These are phyloP conservation scores for Hepsetus odoe DNA, from an alignment of 2,113 vertebrate species.

Conservation along the genomic window DNA sequence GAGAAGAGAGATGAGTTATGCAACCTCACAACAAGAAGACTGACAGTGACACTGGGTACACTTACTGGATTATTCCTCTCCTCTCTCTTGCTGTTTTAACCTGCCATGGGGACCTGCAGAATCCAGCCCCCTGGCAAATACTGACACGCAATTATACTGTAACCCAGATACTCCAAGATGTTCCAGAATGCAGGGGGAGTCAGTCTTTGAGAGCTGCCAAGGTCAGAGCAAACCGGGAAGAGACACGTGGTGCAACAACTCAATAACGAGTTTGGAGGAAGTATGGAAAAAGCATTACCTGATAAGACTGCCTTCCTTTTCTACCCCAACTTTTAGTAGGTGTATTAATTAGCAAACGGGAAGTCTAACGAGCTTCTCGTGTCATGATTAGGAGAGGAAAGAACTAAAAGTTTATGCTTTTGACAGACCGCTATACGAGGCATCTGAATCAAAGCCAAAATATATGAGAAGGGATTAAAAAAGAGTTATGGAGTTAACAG, in stretches of 20 bases:
- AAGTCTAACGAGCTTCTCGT: conserved; percentile 42
- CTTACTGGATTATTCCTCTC: conserved; percentile 63
- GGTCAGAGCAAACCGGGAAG: conserved; percentile 57
- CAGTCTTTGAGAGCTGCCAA: conserved; percentile 57
- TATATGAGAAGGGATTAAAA: conserved; percentile 65
- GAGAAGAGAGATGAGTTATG: conserved; percentile 47
- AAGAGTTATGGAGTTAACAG: conserved; percentile 58
- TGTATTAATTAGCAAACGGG: conserved; percentile 29
- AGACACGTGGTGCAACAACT: conserved; percentile 35
- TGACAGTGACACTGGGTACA: conserved; percentile 52
- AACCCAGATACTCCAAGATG: conserved; percentile 60
- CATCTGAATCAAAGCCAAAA: conserved; percentile 46
- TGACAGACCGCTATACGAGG: conserved; percentile 38
- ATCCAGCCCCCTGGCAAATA: conserved; percentile 62
- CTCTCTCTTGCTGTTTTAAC: conserved; percentile 45
- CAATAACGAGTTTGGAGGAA: conserved; percentile 25
- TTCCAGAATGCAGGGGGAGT: conserved; percentile 56
- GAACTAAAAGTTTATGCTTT: conserved; percentile 60
- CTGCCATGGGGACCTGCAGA: conserved; percentile 56
- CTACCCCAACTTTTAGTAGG: conserved; percentile 29
- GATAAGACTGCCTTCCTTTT: conserved; percentile 10
- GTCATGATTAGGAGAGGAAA: conserved; percentile 52
- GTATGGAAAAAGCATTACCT: neutral
- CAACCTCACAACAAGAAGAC: conserved; percentile 10
- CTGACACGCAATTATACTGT: conserved; percentile 73